Conservation (phyloP, 2,113 vertebrate species). For the Origma solitaria region DNA sequence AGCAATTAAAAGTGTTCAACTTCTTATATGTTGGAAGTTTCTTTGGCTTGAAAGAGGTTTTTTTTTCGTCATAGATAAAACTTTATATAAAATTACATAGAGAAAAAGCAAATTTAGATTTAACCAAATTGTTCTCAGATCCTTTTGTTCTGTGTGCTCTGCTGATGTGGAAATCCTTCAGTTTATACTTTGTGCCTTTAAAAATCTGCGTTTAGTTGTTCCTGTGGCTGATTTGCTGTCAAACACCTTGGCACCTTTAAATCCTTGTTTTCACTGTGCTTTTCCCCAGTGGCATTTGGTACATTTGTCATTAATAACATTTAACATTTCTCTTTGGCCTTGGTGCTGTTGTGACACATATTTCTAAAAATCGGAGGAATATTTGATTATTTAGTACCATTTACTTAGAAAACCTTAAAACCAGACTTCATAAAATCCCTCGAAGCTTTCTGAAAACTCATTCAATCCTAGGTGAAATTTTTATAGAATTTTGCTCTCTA, state of each 20-base stretch:
- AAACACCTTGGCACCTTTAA: background rate
- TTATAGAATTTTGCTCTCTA: background rate
- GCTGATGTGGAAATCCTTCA: background rate
- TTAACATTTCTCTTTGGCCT: background rate
- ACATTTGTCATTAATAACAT: background rate
- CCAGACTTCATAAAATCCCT: background rate
- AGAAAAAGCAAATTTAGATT: background rate
- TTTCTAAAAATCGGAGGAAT: background rate
- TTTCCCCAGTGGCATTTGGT: background rate
- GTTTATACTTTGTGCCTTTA: background rate
- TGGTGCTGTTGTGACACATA: background rate
- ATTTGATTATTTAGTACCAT: background rate
- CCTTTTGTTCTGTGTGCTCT: background rate
- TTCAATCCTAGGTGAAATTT: background rate
- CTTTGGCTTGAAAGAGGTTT: background rate
- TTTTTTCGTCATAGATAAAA: background rate
- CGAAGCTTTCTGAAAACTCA: background rate
- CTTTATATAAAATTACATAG: background rate
- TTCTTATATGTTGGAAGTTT: background rate
- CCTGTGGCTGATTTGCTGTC: background rate
- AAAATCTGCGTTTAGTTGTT: background rate
- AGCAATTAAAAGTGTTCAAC: background rate
- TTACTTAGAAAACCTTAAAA: background rate
- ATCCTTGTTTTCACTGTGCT: background rate
- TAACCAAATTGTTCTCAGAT: background rate